Evolutionary conservation across 2,888 invertebrate species (phyloP).

Genomic region (Lepidochrysops patricia): DNA sequence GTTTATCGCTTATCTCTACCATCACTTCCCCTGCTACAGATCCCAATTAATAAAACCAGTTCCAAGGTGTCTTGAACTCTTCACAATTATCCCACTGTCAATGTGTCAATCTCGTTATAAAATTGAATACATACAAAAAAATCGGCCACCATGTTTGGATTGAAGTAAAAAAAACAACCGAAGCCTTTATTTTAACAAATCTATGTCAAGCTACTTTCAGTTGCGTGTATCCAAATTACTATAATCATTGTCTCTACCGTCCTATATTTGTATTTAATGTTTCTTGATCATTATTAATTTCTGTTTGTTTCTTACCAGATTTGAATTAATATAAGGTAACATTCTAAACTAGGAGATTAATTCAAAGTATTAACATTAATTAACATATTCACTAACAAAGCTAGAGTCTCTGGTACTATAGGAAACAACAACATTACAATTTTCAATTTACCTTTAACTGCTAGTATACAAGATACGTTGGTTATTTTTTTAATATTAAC

Average conservation of each 20-base stretch:
- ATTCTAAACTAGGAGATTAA: neutral
- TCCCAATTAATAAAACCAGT: neutral
- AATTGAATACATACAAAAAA: neutral
- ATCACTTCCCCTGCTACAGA: neutral
- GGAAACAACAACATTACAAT: neutral
- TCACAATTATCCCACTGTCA: neutral
- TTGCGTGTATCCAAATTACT: neutral
- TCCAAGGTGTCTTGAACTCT: neutral
- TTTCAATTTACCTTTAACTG: neutral
- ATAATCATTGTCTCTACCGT: neutral
- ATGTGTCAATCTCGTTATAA: conserved; percentile 2
- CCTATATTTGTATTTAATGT: too few species aligned
- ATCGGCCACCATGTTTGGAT: neutral
- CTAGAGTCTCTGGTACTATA: neutral
- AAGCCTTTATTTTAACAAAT: neutral
- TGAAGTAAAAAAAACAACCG: neutral
- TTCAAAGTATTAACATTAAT: neutral
- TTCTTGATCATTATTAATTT: too few species aligned
- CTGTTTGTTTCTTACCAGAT: neutral
- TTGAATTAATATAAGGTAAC: neutral
- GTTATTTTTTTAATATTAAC: neutral
- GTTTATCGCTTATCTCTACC: neutral
- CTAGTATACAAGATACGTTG: neutral
- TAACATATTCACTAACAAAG: neutral
- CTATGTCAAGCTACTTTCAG: neutral